Conservation (phyloP, 1,140 invertebrate genomes). For the Drosophila sucinea region DNA sequence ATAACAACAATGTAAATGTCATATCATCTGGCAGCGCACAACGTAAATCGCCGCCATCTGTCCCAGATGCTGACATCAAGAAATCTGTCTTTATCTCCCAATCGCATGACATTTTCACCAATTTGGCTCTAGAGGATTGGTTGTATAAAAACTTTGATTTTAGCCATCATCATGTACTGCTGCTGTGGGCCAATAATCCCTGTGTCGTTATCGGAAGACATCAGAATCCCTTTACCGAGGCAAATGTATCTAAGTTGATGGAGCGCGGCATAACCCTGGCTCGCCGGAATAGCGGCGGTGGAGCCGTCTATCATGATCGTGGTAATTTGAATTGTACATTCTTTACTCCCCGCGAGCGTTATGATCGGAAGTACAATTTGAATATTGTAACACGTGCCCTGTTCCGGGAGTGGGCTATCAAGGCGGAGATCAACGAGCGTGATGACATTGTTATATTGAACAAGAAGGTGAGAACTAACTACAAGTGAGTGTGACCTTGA, state of each 20-base stretch:
- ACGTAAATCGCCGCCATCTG: conserved; percentile 22
- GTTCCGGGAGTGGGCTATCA: conserved; percentile 90
- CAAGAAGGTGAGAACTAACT: conserved; percentile 85
- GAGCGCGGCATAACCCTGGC: conserved; percentile 89
- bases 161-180: conserved; percentile 90
- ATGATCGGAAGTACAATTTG: conserved; percentile 93
- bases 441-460: conserved; percentile 93
- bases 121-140: conserved; percentile 97
- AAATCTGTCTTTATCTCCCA: conserved; percentile 96
- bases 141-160: conserved; percentile 94
- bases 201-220: conserved; percentile 97
- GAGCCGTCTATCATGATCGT: conserved; percentile 97
- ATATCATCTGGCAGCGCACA: conserved; percentile 24
- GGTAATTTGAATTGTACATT: conserved; percentile 97
- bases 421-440: conserved; percentile 89
- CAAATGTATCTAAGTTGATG: conserved; percentile 88
- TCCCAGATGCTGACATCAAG: conserved; percentile 84
- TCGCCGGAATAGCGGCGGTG: conserved; percentile 97
- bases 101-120: conserved; percentile 94
- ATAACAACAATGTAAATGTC: conserved; percentile 23
- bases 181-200: conserved; percentile 96
- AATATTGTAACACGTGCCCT: conserved; percentile 92
- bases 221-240: conserved; percentile 98
- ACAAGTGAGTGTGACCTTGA: conserved; percentile 23
- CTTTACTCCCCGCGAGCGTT: conserved; percentile 90